These are phyloP conservation scores for Umimayanthus chanpuru DNA, from an alignment of 92 coral and sea anemone species.

Conservation along the genomic window DNA sequence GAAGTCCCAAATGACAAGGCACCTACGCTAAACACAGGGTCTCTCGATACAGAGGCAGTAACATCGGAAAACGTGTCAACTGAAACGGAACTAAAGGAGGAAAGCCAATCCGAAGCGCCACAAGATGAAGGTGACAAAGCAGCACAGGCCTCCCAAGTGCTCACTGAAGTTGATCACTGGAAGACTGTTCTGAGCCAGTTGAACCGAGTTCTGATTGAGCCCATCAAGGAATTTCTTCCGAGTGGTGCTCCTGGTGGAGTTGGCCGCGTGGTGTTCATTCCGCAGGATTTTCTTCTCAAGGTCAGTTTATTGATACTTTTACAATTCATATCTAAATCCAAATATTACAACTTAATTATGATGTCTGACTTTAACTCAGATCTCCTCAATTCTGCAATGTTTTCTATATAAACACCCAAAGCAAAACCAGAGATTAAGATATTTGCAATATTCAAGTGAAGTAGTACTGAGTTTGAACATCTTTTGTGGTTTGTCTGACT, in stretches of 20 bases:
- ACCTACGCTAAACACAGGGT: not conserved
- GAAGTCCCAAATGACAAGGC: not conserved
- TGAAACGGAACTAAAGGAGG: not conserved
- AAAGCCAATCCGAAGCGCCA: not conserved
- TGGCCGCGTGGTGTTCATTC: slow-evolving; percentile 55
- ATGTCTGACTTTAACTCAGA: too few relatives aligned
- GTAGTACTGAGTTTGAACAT: too few relatives aligned
- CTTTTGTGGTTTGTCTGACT: too few relatives aligned
- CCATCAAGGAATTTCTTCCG: slow-evolving; percentile 50
- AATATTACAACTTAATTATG: too few relatives aligned
- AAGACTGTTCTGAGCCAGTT: slow-evolving; percentile 50
- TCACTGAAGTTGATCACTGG: slow-evolving; percentile 44
- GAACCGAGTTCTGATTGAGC: slow-evolving; percentile 55
- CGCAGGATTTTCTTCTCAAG: slow-evolving; percentile 69
- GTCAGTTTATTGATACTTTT: not conserved
- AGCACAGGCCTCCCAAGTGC: not conserved
- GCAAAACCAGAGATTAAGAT: too few relatives aligned
- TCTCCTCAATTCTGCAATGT: too few relatives aligned
- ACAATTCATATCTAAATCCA: too few relatives aligned
- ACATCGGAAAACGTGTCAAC: not conserved
- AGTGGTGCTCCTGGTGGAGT: not conserved
- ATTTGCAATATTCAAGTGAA: too few relatives aligned
- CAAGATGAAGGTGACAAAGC: not conserved
- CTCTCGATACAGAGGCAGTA: not conserved
- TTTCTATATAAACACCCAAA: too few relatives aligned